phyloP scores from a whole-genome alignment of 2,113 vertebrate genomes.

The Serilophus lunatus region DNA sequence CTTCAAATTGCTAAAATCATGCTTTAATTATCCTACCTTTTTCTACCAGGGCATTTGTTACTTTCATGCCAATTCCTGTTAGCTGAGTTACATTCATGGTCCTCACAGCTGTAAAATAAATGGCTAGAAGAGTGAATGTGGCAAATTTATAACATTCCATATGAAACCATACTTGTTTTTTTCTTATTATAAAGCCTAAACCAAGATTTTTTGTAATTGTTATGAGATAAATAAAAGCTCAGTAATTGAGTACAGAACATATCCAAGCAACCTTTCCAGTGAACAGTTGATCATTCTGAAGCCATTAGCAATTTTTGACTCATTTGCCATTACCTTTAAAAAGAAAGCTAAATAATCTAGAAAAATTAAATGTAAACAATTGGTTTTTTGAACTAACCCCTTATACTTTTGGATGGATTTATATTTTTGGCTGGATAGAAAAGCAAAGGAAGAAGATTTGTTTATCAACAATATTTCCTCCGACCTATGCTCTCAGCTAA shows the following conservation, averaged over 20 bases:
- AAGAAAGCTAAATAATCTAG: not conserved
- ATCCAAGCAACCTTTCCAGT: not conserved
- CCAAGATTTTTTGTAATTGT: not conserved
- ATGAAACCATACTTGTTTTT: not conserved
- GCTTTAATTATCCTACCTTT: not conserved
- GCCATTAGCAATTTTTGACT: not conserved
- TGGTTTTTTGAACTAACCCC: not conserved
- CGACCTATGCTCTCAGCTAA: not conserved
- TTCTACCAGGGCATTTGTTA: not conserved
- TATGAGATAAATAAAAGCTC: not conserved
- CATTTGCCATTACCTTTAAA: not conserved
- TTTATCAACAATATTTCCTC: not conserved
- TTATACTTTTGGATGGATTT: not conserved
- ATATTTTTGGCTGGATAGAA: not conserved
- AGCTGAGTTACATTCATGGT: not conserved
- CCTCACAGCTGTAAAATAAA: not conserved
- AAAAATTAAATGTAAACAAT: not conserved
- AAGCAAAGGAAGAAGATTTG: not conserved
- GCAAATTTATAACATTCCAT: not conserved
- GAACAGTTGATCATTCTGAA: not conserved
- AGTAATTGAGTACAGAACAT: not conserved
- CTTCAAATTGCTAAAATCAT: not conserved
- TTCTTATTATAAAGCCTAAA: not conserved
- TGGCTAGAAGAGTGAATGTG: not conserved
- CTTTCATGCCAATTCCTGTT: not conserved